Base-by-base conservation (phyloP, 2,888 invertebrate genomes). In the Deilephila elpenor region DNA sequence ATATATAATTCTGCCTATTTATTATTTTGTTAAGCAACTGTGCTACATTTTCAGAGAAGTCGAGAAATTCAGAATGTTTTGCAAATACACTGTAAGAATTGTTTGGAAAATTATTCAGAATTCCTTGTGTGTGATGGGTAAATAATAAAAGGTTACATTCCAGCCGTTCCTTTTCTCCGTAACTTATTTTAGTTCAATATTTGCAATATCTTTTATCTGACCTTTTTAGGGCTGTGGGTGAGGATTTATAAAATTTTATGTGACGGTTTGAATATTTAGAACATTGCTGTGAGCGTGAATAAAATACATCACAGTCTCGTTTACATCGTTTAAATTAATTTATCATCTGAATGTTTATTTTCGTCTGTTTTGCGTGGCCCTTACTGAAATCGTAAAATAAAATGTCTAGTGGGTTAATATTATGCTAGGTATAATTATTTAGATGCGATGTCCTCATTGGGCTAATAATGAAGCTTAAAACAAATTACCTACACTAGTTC, bases 161-260 rank as follows among this genome's bases (percentile, higher is more conserved):
- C 61, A 61, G 17, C 5, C 17, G 32, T 0, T 34, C 32, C 17
- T 32, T 7, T 61, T 19, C 32, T 19, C 6, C 0, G 14, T 17
- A 19, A 8, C 51, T 61, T 61, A 53, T 32, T 5, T 7, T 25
- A 53, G 32, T 71, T 59, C 29, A 29, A 34, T 51, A 37, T 29
- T 56, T 56, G 34, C 20, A 25, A 25, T 25, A 56, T 32, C 19
- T 34, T 25, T 56, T 61, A 71, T 20, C n/a, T 64, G 34, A 64
- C 64, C 64, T 64, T 62, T 64, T 56, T 20, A 53, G 64, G 34
- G 56, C 17, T 17, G 64, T 64, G 37, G 64, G 56, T 17, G 62
- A 64, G 59, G 20, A 17, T 70, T 70, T 67, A 60, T 64, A 25
- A 8, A 60, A 60, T 59, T 73, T 70, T 5, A 64, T 64, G 64